These are phyloP conservation scores for Epizoanthus scotinus DNA, from an alignment of 92 coral and sea anemone genomes.

Conservation along the genomic window DNA sequence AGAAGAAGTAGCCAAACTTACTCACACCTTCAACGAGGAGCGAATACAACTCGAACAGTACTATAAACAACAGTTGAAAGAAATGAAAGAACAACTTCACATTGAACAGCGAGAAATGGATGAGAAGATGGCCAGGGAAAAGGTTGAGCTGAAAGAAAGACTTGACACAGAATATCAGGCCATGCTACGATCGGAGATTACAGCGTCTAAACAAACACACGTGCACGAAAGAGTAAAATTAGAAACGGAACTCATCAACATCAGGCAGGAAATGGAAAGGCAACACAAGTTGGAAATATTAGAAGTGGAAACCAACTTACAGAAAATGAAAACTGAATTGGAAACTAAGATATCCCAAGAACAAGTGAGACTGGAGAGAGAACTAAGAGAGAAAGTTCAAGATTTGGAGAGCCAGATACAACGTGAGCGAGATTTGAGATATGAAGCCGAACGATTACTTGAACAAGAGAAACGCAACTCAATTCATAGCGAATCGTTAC, in stretches of 20 bases:
- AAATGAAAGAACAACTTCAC: conserved; percentile 63
- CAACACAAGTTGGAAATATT: conserved; percentile 52
- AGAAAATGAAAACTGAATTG: conserved; percentile 62
- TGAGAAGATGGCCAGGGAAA: conserved; percentile 66
- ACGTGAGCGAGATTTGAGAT: conserved; percentile 60
- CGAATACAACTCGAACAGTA: conserved; percentile 77
- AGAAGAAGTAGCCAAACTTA: conserved; percentile 86
- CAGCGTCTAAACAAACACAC: conserved; percentile 55
- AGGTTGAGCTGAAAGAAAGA: conserved; percentile 71
- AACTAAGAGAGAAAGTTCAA: conserved; percentile 48
- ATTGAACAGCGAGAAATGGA: conserved; percentile 69
- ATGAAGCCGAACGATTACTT: conserved; percentile 56
- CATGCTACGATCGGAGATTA: conserved; percentile 58
- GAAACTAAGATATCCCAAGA: conserved; percentile 67
- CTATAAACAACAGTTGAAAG: conserved; percentile 81
- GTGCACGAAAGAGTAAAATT: conserved; percentile 47
- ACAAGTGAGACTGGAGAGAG: conserved; percentile 57
- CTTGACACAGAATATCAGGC: conserved; percentile 83
- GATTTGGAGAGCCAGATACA: conserved; percentile 65
- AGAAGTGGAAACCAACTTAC: conserved; percentile 64
- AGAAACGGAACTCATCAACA: conserved; percentile 60
- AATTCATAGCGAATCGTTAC: conserved; percentile 49
- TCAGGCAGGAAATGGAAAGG: conserved; percentile 69
- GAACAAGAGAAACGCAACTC: conserved; percentile 56
- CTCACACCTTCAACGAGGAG: conserved; percentile 88